Base-by-base conservation (phyloP, 1,140 invertebrate species). In the Heliconius melpomene region DNA sequence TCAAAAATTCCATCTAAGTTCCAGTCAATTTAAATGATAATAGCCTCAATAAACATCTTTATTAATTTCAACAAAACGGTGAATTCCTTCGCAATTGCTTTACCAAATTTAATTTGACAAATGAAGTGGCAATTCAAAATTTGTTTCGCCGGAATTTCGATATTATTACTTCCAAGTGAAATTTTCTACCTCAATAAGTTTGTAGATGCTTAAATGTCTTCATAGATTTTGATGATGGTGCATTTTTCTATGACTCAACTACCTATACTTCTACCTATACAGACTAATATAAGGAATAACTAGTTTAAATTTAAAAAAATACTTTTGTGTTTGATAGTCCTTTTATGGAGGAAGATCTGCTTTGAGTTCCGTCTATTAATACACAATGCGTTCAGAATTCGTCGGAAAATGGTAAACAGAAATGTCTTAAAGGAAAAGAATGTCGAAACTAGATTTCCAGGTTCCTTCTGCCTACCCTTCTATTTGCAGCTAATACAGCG, bases 41-140 rank as follows among this genome's bases (percentile, higher is more conserved):
- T 76, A 76, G n/a, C 60, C 75, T 40, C 32, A 76, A 76, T 76
- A 76, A 71, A 70, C 60, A 76, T 76, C 75, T 76, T 46, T 70
- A 76, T 71, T 76, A 76, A 76, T 71, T 71, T n/a, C 46, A 8
- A 29, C 66, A 66, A 70, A 76, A 76, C 38, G 75, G n/a, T 38
- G 66, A 76, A 76, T 71, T 70, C n/a, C 54, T 76, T 66, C 54
- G 36, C 54, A 70, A 70, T 70, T 60, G 20, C 29, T 76, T 70
- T 38, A 70, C 18, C 2, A 26, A 76, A 71, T 76, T 76, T 70
- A 76, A 70, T 71, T 76, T 76, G 75, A 76, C 75, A 76, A 76
- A 76, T 76, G 75, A 76, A 76, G 60, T 71, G 40, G 57, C 57
- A 46, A 76, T 76, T 46, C 38, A 26, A 50, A 75, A 75, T 71